Evolutionary conservation across 2,797 vertebrate genomes (phyloP), one percentile per base, ranked within the genome.

Genomic region (Tinamus major): DNA sequence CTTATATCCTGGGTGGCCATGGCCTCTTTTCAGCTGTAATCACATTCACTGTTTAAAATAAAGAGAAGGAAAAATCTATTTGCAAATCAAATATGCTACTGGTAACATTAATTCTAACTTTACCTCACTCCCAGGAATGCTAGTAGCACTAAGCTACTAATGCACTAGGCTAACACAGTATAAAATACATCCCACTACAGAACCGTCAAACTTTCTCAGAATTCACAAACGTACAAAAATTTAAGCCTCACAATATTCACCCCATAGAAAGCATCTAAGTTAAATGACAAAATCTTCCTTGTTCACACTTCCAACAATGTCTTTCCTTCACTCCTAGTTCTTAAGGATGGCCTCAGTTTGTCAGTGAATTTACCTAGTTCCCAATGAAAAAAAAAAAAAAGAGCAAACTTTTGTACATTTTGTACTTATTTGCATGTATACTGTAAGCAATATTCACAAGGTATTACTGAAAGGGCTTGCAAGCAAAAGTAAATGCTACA

Each of bases 131-230:
- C 20, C 56, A 12, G 12, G 44, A 85, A 58, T 21, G 46, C 48
- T 35, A 67, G 11, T 56, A 19, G 31, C 55, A 35, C 35, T 35
- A 35, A 35, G 35, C 35, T 35, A 35, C 35, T 35, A 27, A 55
- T 31, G 53, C 16, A 31, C 53, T 55, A 55, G 31, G 27, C 53
- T 55, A 55, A 53, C 16, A 7, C 18, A 29, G 18, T 69, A 42
- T 4, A 26, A 1, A 1, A 16, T 2, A 31, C 0, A 65, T 17
- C 9, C 41, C 51, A 48, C 59, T 19, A 58, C 12, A 44, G 42
- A 78, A 62, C 48, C 51, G 51, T 4, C 35, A 23, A 5, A 21
- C 23, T 19, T 49, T 5, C 49, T 24, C 76, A 59, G 15, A 69
- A 51, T 26, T 49, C 59, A 33, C 35, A 55, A 68, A 53, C 0